Evolutionary conservation across 2,888 invertebrate genomes (phyloP).

Genomic region (Drosophila silvestris): DNA sequence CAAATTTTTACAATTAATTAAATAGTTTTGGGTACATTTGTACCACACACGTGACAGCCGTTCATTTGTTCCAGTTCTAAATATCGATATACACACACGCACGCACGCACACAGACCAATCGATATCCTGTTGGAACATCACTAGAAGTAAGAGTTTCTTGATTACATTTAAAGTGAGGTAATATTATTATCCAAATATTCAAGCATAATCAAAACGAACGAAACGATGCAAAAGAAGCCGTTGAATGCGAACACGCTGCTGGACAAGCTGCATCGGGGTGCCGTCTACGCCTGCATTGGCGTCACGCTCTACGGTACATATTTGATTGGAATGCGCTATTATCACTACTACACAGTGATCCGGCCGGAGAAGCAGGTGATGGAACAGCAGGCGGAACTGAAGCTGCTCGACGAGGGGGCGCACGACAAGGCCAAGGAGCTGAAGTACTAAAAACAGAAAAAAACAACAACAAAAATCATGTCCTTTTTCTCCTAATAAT

Average conservation of each 20-base stretch:
- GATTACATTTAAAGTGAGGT: slow-evolving; percentile 21
- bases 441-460: slow-evolving; percentile 70
- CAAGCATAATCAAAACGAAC: not conserved
- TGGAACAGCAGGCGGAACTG: slow-evolving; percentile 84
- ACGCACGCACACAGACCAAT: slow-evolving; percentile 5
- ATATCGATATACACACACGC: slow-evolving; percentile 1
- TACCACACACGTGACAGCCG: not conserved
- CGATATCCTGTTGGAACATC: slow-evolving; percentile 30
- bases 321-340: slow-evolving; percentile 85
- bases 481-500: slow-evolving; percentile 15
- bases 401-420: slow-evolving; percentile 86
- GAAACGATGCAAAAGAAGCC: slow-evolving; percentile 82
- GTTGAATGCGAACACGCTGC: slow-evolving; percentile 77
- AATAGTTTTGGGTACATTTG: not conserved
- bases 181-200: slow-evolving; percentile 3
- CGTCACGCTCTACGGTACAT: slow-evolving; percentile 86
- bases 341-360: slow-evolving; percentile 86
- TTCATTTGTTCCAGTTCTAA: not conserved
- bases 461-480: not conserved
- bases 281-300: slow-evolving; percentile 87
- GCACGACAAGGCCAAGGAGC: slow-evolving; percentile 84
- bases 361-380: slow-evolving; percentile 85
- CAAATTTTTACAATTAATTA: not conserved
- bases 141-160: slow-evolving; percentile 13
- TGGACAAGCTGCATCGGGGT: slow-evolving; percentile 87